A percentile compares a stretch with the other conserved stretches of the same genome.
Conservation (phyloP, 2,113 vertebrate genomes). For the Cyphomyrus plagiostoma region DNA sequence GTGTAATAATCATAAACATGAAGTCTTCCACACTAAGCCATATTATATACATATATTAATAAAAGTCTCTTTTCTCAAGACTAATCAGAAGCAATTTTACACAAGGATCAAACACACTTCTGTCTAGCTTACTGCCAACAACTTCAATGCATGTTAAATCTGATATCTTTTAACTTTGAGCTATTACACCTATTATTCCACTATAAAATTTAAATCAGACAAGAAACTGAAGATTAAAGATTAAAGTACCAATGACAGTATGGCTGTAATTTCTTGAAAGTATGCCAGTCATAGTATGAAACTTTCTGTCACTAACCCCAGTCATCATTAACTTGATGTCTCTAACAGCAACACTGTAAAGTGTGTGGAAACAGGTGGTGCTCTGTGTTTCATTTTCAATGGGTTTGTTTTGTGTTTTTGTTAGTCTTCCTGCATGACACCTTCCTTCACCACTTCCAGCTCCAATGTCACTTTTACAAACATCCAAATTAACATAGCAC, state of each 20-base stretch:
- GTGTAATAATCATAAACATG: background rate
- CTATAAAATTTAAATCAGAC: background rate
- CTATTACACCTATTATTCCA: background rate
- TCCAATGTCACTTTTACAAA: background rate
- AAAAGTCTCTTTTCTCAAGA: background rate
- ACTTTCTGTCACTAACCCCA: background rate
- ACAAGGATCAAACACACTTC: background rate
- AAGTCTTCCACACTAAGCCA: background rate
- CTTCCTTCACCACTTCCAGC: background rate
- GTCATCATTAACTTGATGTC: background rate
- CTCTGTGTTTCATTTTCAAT: background rate
- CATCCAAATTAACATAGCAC: background rate
- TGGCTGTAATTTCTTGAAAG: background rate
- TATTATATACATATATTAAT: background rate
- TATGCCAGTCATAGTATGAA: background rate
- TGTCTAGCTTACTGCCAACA: background rate
- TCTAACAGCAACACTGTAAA: background rate
- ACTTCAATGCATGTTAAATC: background rate
- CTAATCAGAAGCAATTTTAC: background rate
- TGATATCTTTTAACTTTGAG: background rate
- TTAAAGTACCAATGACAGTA: background rate
- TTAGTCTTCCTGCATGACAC: background rate
- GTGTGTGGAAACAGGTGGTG: background rate
- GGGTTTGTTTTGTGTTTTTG: background rate
- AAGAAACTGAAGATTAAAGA: background rate